Conservation (phyloP, 2,888 invertebrate genomes). For the Sthenelais limicola region DNA sequence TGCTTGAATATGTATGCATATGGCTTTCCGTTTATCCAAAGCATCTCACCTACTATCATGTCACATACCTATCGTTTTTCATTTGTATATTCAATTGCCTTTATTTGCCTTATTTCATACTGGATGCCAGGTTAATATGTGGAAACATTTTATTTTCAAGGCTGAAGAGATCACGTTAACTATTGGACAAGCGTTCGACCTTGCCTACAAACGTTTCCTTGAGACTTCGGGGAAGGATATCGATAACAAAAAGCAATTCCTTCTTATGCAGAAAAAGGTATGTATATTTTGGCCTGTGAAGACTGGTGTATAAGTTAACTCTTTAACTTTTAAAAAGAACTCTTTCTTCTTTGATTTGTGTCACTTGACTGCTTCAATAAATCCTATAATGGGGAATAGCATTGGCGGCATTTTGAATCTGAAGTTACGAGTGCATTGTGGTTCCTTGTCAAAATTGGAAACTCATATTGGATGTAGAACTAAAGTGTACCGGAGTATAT, state of each 20-base stretch:
- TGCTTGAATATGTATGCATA: too few species aligned
- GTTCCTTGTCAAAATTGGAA: too few species aligned
- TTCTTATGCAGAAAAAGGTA: slow-evolving; percentile 87
- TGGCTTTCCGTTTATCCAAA: too few species aligned
- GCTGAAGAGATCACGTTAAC: slow-evolving; percentile 98
- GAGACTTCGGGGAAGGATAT: slow-evolving; percentile 92
- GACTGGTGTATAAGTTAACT: not conserved
- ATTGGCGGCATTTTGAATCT: too few species aligned
- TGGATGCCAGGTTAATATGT: too few species aligned
- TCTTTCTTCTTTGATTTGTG: not conserved
- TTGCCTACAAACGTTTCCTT: slow-evolving; percentile 93
- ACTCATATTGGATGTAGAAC: too few species aligned
- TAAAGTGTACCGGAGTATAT: too few species aligned
- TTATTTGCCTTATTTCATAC: not conserved
- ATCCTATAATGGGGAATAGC: too few species aligned
- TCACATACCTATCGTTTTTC: too few species aligned
- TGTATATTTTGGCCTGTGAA: not conserved
- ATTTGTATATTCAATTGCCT: not conserved
- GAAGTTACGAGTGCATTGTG: too few species aligned
- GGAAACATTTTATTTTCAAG: slow-evolving; percentile 63
- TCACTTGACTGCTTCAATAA: too few species aligned
- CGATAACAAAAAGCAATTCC: slow-evolving; percentile 85
- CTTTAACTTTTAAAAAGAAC: not conserved
- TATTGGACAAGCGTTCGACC: slow-evolving; percentile 97
- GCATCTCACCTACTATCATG: too few species aligned